Percentiles rank a stretch among this genome's conserved stretches.
Evolutionary conservation across 1,140 invertebrate species (phyloP).

Genomic region (Drosophila cardini): DNA sequence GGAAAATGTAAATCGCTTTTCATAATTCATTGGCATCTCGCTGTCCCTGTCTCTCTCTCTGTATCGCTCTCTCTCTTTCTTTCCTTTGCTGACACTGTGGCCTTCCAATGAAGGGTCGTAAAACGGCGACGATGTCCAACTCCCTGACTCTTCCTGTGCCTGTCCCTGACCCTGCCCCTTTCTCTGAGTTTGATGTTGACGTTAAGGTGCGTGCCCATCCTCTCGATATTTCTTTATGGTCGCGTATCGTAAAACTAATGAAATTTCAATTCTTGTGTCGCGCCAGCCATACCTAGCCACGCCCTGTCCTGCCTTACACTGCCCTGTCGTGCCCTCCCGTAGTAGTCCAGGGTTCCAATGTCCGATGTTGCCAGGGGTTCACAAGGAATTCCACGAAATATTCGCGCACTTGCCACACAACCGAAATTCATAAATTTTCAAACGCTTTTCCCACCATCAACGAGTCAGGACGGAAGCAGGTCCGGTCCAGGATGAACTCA

Average conservation of each 20-base stretch:
- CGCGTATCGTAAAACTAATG: slow-evolving; percentile 76
- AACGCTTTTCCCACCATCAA: slow-evolving; percentile 48
- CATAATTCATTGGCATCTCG: slow-evolving; percentile 71
- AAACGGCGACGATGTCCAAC: slow-evolving; percentile 47
- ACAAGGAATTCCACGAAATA: slow-evolving; percentile 75
- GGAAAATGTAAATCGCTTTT: slow-evolving; percentile 77
- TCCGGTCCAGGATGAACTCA: slow-evolving; percentile 59
- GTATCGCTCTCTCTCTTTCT: neutral
- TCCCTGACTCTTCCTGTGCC: slow-evolving; percentile 1
- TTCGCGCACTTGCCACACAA: slow-evolving; percentile 73
- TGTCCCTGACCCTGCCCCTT: slow-evolving; percentile 1
- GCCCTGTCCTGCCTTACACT: slow-evolving; percentile 23
- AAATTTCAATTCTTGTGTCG: slow-evolving; percentile 79
- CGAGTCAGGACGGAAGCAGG: slow-evolving; percentile 63
- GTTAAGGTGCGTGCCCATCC: slow-evolving; percentile 52
- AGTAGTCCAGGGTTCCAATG: slow-evolving; percentile 8
- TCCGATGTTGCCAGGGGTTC: neutral
- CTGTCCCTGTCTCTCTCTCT: slow-evolving; percentile 28
- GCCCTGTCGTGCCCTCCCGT: neutral
- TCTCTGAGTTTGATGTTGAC: slow-evolving; percentile 6
- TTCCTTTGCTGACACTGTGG: slow-evolving; percentile 17
- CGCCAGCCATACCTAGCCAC: slow-evolving; percentile 40
- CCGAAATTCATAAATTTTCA: slow-evolving; percentile 65
- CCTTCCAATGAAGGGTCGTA: slow-evolving; percentile 72
- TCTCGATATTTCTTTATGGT: slow-evolving; percentile 54